Evolutionary conservation across 2,797 vertebrate species (phyloP), one percentile per base, ranked within the genome.

Genomic region (Lacerta viridis): DNA sequence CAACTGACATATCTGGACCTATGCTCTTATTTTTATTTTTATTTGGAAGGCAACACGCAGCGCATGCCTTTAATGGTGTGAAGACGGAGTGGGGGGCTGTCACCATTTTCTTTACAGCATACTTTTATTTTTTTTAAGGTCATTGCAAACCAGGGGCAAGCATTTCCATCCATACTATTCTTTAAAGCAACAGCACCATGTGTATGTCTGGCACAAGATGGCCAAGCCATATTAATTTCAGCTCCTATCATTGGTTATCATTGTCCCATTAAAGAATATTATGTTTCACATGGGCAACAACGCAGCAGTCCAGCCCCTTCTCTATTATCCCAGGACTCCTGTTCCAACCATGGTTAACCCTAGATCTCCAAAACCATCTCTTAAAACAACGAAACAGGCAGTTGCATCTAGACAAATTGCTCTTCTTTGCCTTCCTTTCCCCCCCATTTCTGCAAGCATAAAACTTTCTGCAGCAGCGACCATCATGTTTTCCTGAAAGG

Each of bases 21-120:
- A 91, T 90, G 91, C 87, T 89, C 80, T 86, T 91, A 89, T 93
- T 95, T 96, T 92, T 92, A 93, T 93, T 94, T 96, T 90, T 91
- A 92, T 94, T 93, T 92, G 33, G 94, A 92, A 90, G 91, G 90
- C 92, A 90, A 43, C 94, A 93, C 92, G 93, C 92, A 68, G 93
- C 18, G 92, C 55, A 80, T 25, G 87, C 89, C 89, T 94, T 94
- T 94, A 92, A 94, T 90, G 90, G 92, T 81, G 81, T 90, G 86
- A 78, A 86, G 94, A 93, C 91, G 88, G 93, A 92, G 92, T 93
- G 93, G 90, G 90, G 89, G 93, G 89, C 88, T 36, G 91, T 86
- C 85, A 72, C 75, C 29, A 0, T 64, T 92, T 90, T 55, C 84
- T 88, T 55, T 39, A 33, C 88, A 92, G 91, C 90, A 0, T 83